phyloP scores from a whole-genome alignment of 2,888 invertebrate genomes.

The Philhelius pedissequus region DNA sequence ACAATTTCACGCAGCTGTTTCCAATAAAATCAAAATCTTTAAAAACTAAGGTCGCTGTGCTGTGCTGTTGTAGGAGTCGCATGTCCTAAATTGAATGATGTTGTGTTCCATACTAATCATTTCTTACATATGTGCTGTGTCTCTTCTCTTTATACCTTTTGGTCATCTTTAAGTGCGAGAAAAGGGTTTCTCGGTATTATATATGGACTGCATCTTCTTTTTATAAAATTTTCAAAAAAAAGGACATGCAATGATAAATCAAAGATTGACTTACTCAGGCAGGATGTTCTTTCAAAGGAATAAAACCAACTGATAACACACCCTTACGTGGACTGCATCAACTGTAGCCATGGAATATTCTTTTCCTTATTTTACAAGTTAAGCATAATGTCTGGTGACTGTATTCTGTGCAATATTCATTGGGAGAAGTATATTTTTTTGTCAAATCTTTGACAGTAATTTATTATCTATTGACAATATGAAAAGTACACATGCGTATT shows the following conservation, averaged over 20 bases:
- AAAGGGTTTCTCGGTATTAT: constrained; percentile 53
- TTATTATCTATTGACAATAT: constrained; percentile 58
- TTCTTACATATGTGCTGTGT: constrained; percentile 18
- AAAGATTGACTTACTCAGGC: constrained; percentile 53
- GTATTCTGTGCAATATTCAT: constrained; percentile 31
- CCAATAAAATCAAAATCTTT: background rate
- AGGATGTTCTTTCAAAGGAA: constrained; percentile 52
- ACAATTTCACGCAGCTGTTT: constrained; percentile 46
- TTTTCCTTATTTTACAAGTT: constrained; percentile 45
- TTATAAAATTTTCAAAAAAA: constrained; percentile 33
- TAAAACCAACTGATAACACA: constrained; percentile 50
- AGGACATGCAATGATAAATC: constrained; percentile 62
- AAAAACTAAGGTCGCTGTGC: constrained; percentile 16
- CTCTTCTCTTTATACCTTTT: background rate
- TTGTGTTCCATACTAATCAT: constrained; percentile 49
- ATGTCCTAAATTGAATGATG: constrained; percentile 57
- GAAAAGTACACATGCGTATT: constrained; percentile 54
- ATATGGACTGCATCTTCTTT: background rate
- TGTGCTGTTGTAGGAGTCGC: constrained; percentile 37
- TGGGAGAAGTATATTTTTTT: background rate
- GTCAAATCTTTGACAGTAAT: constrained; percentile 42
- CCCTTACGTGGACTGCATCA: constrained; percentile 18
- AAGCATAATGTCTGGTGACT: constrained; percentile 3
- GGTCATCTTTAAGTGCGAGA: constrained; percentile 37
- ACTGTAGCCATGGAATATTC: constrained; percentile 14